Percentiles rank a stretch among this genome's conserved stretches.
phyloP scores from a whole-genome alignment of 2,888 invertebrate species.

The Cheilosia vernalis region DNA sequence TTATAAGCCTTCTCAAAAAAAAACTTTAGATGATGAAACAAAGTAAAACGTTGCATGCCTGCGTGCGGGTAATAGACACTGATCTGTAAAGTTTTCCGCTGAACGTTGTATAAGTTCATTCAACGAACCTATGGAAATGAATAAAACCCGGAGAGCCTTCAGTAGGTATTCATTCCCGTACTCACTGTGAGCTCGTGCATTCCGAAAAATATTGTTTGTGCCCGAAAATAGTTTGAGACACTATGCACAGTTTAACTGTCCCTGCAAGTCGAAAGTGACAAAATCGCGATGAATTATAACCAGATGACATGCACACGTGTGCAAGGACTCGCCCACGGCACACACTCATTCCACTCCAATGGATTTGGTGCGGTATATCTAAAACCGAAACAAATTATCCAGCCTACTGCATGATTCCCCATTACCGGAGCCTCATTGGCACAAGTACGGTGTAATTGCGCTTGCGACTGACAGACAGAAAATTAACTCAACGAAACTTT shows the following conservation, averaged over 20 bases:
- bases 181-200: not conserved
- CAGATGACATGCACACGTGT: slow-evolving; percentile 14
- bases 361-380: not conserved
- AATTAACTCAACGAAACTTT: slow-evolving; percentile 50
- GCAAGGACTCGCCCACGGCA: not conserved
- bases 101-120: not conserved
- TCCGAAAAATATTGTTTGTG: not conserved
- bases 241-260: not conserved
- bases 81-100: not conserved
- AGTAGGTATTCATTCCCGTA: too few species aligned
- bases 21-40: not conserved
- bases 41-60: not conserved
- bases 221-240: not conserved
- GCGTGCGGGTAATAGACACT: not conserved
- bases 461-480: slow-evolving; percentile 33
- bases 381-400: slow-evolving; percentile 3
- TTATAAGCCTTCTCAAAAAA: too few species aligned
- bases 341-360: too few species aligned
- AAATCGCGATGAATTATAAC: not conserved
- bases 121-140: not conserved
- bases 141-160: not conserved
- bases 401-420: slow-evolving; percentile 1
- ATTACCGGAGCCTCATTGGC: not conserved
- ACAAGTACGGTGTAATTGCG: not conserved
- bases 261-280: not conserved